A percentile compares a stretch with the other conserved stretches of the same genome.
Conservation (phyloP, 2,113 vertebrate genomes). For the Boulengeromyrus knoepffleri region DNA sequence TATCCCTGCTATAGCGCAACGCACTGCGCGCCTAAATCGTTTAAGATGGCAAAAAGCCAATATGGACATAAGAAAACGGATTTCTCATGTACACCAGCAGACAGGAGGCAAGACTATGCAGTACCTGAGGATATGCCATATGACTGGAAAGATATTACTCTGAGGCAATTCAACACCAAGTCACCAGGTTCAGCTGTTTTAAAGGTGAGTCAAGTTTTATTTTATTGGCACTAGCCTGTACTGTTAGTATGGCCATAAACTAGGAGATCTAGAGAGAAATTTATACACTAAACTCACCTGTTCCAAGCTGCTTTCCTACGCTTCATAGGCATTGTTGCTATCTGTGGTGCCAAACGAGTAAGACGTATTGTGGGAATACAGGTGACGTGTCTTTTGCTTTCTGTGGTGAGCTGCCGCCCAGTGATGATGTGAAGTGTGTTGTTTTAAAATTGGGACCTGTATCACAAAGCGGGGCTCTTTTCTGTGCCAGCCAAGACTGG, state of each 20-base stretch:
- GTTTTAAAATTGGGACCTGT: neutral
- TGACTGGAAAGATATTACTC: no score
- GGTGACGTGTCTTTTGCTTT: neutral
- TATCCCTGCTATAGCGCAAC: no score
- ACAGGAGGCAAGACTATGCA: no score
- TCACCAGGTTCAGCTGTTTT: no score
- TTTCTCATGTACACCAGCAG: no score
- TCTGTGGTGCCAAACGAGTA: neutral
- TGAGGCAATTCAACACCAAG: no score
- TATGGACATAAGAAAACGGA: no score
- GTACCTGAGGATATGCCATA: no score
- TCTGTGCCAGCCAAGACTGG: no score
- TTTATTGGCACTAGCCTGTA: neutral
- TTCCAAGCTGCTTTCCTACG: neutral
- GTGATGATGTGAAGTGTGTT: neutral
- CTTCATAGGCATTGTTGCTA: no score
- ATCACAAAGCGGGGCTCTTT: neutral
- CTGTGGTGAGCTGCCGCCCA: neutral
- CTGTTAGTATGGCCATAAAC: neutral
- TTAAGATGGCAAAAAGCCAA: no score
- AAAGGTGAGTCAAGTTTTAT: neutral
- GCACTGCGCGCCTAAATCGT: no score
- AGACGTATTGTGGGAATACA: neutral
- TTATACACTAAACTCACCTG: neutral
- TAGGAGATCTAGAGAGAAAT: neutral